A percentile compares a stretch with the other conserved stretches of the same genome.
These are phyloP conservation scores for Rhynchotus rufescens DNA, from an alignment of 2,797 vertebrate species.

Conservation along the genomic window DNA sequence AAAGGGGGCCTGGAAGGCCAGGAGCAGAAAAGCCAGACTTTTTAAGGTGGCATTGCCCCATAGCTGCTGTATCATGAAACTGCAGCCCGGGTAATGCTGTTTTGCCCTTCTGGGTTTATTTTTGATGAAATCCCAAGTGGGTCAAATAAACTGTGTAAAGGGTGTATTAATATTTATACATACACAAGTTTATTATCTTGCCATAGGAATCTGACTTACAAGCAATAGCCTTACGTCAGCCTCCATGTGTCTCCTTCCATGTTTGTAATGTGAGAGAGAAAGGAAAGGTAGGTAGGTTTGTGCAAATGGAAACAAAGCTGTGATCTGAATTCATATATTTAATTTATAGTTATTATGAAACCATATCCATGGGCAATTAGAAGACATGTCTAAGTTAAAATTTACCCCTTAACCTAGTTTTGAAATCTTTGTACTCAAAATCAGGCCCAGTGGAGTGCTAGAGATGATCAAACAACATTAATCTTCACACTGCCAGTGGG, in stretches of 20 bases:
- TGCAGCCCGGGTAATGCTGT: not conserved
- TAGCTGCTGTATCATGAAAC: not conserved
- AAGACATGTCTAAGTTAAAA: not conserved
- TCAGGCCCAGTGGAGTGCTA: not conserved
- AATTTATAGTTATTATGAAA: not conserved
- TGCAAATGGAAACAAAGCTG: not conserved
- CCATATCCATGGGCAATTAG: not conserved
- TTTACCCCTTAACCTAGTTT: not conserved
- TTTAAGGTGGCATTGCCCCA: not conserved
- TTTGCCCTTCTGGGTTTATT: not conserved
- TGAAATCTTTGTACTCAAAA: slow-evolving; percentile 16
- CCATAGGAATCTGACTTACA: not conserved
- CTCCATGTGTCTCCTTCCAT: not conserved
- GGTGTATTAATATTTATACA: slow-evolving; percentile 10
- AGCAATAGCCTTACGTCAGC: not conserved
- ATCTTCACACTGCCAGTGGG: not conserved
- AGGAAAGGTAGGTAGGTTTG: not conserved
- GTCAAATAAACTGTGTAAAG: not conserved
- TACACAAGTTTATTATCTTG: not conserved
- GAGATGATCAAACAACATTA: not conserved
- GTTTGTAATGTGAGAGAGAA: not conserved
- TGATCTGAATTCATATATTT: not conserved
- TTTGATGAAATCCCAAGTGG: not conserved
- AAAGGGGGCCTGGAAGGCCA: not conserved
- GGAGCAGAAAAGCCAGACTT: not conserved